phyloP scores from a whole-genome alignment of 2,113 vertebrate genomes.

The Ploceus nigricollis region DNA sequence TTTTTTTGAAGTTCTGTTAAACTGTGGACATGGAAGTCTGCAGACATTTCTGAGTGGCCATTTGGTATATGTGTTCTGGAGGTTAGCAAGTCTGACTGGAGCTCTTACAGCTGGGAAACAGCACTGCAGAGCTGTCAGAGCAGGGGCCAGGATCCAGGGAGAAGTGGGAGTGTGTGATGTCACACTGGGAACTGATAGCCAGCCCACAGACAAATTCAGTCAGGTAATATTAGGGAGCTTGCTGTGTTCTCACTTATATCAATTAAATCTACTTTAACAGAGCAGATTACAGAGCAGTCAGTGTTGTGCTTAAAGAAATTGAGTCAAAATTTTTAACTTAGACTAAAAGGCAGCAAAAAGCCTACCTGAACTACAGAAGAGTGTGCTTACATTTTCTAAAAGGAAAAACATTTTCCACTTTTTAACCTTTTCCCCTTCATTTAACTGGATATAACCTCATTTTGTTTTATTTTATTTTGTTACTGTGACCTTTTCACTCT shows the following conservation, averaged over 20 bases:
- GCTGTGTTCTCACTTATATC: background rate
- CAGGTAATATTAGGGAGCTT: background rate
- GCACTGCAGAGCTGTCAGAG: background rate
- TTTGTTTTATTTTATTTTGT: background rate
- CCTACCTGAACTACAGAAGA: background rate
- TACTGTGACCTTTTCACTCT: rapidly evolving
- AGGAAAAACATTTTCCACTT: background rate
- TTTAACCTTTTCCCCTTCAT: background rate
- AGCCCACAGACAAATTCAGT: background rate
- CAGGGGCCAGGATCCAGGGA: background rate
- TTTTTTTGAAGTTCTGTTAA: background rate
- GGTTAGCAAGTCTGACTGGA: too few species aligned
- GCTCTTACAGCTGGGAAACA: background rate
- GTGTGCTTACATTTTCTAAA: background rate
- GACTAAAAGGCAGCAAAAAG: background rate
- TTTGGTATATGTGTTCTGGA: background rate
- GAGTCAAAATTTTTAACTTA: background rate
- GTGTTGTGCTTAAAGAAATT: background rate
- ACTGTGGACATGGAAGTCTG: background rate
- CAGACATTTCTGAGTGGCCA: background rate
- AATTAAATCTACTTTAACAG: background rate
- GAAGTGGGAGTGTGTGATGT: background rate
- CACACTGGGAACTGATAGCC: rapidly evolving
- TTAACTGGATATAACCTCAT: rapidly evolving
- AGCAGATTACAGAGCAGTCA: background rate